Evolutionary conservation across 2,888 invertebrate species (phyloP), one percentile per base, ranked within the genome.

Genomic region (Ophion costatus): DNA sequence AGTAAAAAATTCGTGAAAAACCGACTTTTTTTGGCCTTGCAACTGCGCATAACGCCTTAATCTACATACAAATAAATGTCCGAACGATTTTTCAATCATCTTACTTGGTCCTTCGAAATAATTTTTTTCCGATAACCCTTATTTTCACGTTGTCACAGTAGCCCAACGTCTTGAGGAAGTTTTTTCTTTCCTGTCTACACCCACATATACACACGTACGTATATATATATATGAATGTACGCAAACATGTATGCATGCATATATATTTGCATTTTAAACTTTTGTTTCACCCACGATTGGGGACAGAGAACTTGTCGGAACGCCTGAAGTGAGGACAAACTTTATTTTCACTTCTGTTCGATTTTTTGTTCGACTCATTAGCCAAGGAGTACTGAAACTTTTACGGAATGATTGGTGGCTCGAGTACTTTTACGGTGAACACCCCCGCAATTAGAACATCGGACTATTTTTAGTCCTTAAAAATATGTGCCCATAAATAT

Each of bases 391-490:
- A 17, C 42, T 75, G 78, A 66, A 82, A 79, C 64, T 81, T 74
- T 42, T 51, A 33, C 17, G 75, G 61, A 59, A 57, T 69, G 64
- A 69, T 11, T 64, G 56, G 57, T 57, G 11, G 76, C 79, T 66
- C 61, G 56, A 67, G 82, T 74, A 75, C 79, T 67, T 66, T 45
- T 66, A 76, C 80, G 51, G 63, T 59, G 59, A 66, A 76, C 84
- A 71, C 77, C 76, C 74, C 63, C 11, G 81, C 78, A 82, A 82
- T 84, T 79, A 81, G 61, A 45, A 57, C 80, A 80, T 80, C 80
- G 67, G 67, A 67, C 67, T 74, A 74, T 80, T 80, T 74, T 66
- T n/a, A 29, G 59, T 74, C 20, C 74, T 66, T 66, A 57, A 51
- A 77, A 57, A 61, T 45, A 74, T 74, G 42, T 74, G 59, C 33